These are phyloP conservation scores for Nephrotoma appendiculata DNA, from an alignment of 2,888 invertebrate species.

Conservation along the genomic window DNA sequence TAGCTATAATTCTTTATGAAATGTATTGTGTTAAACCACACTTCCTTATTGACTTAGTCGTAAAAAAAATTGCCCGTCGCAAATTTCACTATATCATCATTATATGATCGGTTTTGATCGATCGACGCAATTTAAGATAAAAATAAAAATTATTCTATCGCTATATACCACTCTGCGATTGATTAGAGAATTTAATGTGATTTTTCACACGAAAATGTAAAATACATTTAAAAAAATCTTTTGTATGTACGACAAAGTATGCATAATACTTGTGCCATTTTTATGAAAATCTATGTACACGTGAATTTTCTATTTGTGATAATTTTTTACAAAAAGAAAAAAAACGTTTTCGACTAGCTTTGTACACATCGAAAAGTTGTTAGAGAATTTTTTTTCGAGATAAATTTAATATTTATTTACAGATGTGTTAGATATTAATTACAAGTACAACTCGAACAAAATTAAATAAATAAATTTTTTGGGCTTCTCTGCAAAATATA, in stretches of 20 bases:
- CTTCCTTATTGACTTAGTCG: not conserved
- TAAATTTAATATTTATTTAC: not conserved
- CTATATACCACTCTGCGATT: not conserved
- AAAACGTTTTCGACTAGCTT: not conserved
- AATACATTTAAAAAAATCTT: not conserved
- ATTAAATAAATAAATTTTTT: not conserved
- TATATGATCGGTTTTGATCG: too few species aligned
- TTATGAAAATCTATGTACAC: not conserved
- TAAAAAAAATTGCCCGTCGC: not conserved
- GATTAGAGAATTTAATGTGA: not conserved
- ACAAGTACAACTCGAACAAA: not conserved
- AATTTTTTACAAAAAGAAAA: not conserved
- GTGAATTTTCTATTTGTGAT: not conserved
- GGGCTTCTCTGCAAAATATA: not conserved
- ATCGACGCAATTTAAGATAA: not conserved
- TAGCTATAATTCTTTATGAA: not conserved
- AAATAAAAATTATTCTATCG: not conserved
- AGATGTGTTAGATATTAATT: not conserved
- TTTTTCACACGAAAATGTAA: not conserved
- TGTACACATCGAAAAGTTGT: not conserved
- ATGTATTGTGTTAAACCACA: not conserved
- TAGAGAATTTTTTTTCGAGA: not conserved
- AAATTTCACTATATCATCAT: not conserved
- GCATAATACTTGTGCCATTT: not conserved
- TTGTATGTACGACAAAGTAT: not conserved